Evolutionary conservation across 2,797 vertebrate genomes (phyloP), one percentile per base, ranked within the genome.

Genomic region (Carduelis carduelis): DNA sequence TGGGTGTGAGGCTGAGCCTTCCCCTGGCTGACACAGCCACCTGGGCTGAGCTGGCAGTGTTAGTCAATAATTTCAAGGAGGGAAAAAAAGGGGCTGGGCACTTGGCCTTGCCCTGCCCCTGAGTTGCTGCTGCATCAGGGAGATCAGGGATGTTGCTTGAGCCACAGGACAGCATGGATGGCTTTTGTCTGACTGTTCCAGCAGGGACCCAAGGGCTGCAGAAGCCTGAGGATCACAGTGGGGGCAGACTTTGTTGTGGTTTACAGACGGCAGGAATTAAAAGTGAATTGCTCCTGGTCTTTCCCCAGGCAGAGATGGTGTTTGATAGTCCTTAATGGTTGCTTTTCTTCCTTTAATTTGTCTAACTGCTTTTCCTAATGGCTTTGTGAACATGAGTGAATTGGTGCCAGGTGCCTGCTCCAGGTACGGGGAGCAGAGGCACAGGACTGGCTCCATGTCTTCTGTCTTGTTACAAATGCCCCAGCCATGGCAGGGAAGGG

Each of bases 91-190:
- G 56, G 18, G 4, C 34, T 4, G 27, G 41, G 32, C 1, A 1
- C 27, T 56, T 3, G 6, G 66, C 47, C 9, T 0, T 18, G 19
- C 22, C 56, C 61, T 61, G 4, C 7, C 6, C 19, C 44, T 30
- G 81, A 64, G 34, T 28, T 0, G 0, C 32, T 7, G 59, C n/a
- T 47, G n/a, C 1, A 0, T 12, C 63, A 4, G 0, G 0, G 72
- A 35, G 28, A 28, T 20, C 3, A 3, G 5, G 21, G 60, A 6
- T 39, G 64, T 47, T 28, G 34, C 37, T 49, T 41, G 46, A 27
- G 55, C 43, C 20, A 6, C 9, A 11, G 52, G 63, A 50, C n/a
- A 23, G 41, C 6, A 1, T 1, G 5, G 39, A 11, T 2, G 14
- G 41, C 0, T 0, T 61, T 79, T 59, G 68, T 24, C 26, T 5